Evolutionary conservation across 2,888 invertebrate species (phyloP), one percentile per base, ranked within the genome.

Genomic region (Caenorhabditis sinica): DNA sequence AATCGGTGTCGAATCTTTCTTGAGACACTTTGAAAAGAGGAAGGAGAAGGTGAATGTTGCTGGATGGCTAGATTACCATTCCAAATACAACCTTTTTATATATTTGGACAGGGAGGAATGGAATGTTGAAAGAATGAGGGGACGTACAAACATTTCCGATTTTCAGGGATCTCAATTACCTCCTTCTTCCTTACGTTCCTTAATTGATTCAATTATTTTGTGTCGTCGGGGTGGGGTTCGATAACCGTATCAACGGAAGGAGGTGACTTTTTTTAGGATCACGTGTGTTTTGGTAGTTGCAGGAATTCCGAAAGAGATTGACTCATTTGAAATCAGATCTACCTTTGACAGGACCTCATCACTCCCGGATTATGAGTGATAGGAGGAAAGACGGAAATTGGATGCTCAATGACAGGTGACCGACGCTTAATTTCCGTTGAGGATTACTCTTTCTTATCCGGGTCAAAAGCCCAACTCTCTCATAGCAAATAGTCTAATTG

Each of bases 1-100:
- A 77, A 77, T 77, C 76, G 76, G 77, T 79, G 77, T 79, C 25
- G 77, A 71, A 79, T 77, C 77, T 60, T 36, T 68, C 63, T 77
- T 68, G 69, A 76, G 65, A 68, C 66, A 66, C 75, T 53, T 53
- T 68, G 49, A 36, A 36, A 15, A 43, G 43, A 0, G n/a, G 30
- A 40, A 66, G 49, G 49, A 49, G n/a, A n/a, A n/a, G 49, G 49
- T 49, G 49, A 49, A n/a, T 20, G 40, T 40, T 40, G 20, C n/a
- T 17, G 51, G 56, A 17, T 40, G 43, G 28, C 63, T 33, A 76
- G 65, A 69, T 77, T 77, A 77, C 77, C 77, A 69, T 58, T 66
- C 43, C 51, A 66, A 40, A 40, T 53, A 53, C 53, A 11, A 68
- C 40, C 56, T 45, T 65, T 74, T 30, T 66, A 43, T 76, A 76